Evolutionary conservation across 2,113 vertebrate species (phyloP).

Genomic region (Bos taurus): DNA sequence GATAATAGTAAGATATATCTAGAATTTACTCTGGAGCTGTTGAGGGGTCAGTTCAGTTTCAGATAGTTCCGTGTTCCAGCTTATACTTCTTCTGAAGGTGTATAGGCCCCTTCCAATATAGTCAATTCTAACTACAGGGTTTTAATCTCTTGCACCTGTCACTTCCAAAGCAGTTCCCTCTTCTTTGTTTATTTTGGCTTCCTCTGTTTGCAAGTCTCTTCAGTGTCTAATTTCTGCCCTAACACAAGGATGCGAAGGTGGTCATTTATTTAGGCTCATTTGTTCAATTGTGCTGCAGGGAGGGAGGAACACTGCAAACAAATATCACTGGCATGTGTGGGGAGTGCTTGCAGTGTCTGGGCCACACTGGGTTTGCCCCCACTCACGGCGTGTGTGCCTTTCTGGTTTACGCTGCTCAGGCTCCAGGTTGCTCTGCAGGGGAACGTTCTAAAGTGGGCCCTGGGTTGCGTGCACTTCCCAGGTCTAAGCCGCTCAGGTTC

Average conservation of each 20-base stretch:
- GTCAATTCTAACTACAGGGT: not conserved
- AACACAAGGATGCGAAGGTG: not conserved
- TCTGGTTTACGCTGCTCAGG: not conserved
- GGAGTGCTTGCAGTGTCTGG: not conserved
- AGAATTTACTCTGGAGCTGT: not conserved
- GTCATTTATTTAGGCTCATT: not conserved
- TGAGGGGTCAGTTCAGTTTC: not conserved
- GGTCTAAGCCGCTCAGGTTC: not conserved
- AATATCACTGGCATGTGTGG: fast-evolving
- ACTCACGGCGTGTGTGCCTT: not conserved
- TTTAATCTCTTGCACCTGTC: not conserved
- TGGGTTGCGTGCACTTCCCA: not conserved
- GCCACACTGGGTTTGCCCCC: not conserved
- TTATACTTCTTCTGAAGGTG: not conserved
- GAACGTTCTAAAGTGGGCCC: not conserved
- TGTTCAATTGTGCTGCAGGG: not conserved
- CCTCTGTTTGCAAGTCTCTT: not conserved
- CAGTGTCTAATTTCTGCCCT: not conserved
- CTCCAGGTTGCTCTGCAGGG: not conserved
- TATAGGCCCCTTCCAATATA: not conserved
- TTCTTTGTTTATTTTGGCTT: not conserved
- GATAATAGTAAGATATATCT: not conserved
- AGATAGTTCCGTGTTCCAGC: not conserved
- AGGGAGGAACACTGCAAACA: not conserved
- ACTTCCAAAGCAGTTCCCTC: not conserved